Evolutionary conservation across 2,888 invertebrate species (phyloP).

Genomic region (Microchrysa polita): DNA sequence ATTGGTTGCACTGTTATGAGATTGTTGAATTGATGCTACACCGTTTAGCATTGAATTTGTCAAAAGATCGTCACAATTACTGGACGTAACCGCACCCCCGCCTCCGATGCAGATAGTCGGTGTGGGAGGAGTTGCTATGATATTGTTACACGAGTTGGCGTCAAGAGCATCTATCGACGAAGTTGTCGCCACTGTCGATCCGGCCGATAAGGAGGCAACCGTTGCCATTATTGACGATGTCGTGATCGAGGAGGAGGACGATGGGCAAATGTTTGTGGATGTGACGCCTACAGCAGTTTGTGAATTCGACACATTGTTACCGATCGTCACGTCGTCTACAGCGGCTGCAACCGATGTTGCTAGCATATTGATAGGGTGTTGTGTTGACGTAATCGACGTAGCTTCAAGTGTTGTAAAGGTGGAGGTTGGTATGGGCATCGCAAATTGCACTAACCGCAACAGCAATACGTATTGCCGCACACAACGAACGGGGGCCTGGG

Average conservation of each 20-base stretch:
- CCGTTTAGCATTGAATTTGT: slow-evolving; percentile 40
- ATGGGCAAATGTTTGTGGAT: slow-evolving; percentile 18
- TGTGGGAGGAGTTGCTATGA: slow-evolving; percentile 44
- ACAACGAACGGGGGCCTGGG: not conserved
- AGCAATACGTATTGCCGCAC: slow-evolving; percentile 3
- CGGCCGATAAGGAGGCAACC: not conserved
- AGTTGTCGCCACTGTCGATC: slow-evolving; percentile 21
- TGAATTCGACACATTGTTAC: slow-evolving; percentile 43
- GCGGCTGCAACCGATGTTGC: slow-evolving; percentile 42
- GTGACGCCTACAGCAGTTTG: slow-evolving; percentile 19
- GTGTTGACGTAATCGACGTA: slow-evolving; percentile 31
- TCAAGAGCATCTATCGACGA: slow-evolving; percentile 46
- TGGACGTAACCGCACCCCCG: slow-evolving; percentile 6
- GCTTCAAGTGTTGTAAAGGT: slow-evolving; percentile 41
- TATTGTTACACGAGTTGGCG: slow-evolving; percentile 45
- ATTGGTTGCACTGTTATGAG: slow-evolving; percentile 18
- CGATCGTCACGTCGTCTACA: slow-evolving; percentile 47
- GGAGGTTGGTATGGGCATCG: slow-evolving; percentile 42
- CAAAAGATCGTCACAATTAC: slow-evolving; percentile 33
- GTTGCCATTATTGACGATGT: slow-evolving; percentile 27
- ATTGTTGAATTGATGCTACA: slow-evolving; percentile 33
- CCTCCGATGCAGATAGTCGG: slow-evolving; percentile 49
- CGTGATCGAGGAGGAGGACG: slow-evolving; percentile 18
- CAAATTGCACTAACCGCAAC: slow-evolving; percentile 22
- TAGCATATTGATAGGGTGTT: slow-evolving; percentile 42